Percentiles rank a stretch among this genome's conserved stretches.
These are phyloP conservation scores for Periplaneta americana DNA, from an alignment of 1,140 invertebrate genomes.

Conservation along the genomic window DNA sequence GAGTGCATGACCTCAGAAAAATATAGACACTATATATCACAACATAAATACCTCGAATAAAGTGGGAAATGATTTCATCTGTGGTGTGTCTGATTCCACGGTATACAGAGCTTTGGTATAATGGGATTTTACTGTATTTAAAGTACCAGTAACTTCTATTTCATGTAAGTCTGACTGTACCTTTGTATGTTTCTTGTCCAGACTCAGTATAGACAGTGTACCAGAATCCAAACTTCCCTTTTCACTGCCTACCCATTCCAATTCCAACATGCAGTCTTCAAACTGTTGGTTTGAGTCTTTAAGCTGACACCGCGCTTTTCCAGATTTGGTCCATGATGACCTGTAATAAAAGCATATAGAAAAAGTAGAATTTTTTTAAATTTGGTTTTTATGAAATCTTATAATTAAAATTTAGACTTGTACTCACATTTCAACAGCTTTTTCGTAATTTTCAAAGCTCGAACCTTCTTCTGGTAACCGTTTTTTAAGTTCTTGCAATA, in stretches of 20 bases:
- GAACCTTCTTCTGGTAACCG: conserved; percentile 43
- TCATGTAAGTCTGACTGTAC: too few species aligned
- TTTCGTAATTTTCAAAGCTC: conserved; percentile 55
- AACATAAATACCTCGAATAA: too few species aligned
- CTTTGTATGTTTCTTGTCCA: conserved; percentile 41
- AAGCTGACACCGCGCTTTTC: conserved; percentile 63
- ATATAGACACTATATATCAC: too few species aligned
- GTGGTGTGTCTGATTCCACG: too few species aligned
- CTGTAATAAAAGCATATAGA: conserved; percentile 28
- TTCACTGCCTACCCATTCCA: conserved; percentile 67
- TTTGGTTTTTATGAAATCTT: not conserved
- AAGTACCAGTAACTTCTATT: too few species aligned
- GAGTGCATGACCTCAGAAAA: too few species aligned
- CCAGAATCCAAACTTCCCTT: conserved; percentile 55
- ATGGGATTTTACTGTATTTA: too few species aligned
- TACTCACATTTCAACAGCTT: conserved; percentile 64
- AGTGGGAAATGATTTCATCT: too few species aligned
- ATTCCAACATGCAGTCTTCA: conserved; percentile 70
- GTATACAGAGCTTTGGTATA: too few species aligned
- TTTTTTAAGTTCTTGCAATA: conserved; percentile 61
- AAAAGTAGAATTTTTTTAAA: not conserved
- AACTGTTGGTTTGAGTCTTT: conserved; percentile 40
- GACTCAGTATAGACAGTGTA: conserved; percentile 61
- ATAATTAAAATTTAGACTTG: not conserved
- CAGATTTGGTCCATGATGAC: conserved; percentile 76